These are phyloP conservation scores for Carollia perspicillata DNA, from an alignment of 2,113 vertebrate species.

Conservation along the genomic window DNA sequence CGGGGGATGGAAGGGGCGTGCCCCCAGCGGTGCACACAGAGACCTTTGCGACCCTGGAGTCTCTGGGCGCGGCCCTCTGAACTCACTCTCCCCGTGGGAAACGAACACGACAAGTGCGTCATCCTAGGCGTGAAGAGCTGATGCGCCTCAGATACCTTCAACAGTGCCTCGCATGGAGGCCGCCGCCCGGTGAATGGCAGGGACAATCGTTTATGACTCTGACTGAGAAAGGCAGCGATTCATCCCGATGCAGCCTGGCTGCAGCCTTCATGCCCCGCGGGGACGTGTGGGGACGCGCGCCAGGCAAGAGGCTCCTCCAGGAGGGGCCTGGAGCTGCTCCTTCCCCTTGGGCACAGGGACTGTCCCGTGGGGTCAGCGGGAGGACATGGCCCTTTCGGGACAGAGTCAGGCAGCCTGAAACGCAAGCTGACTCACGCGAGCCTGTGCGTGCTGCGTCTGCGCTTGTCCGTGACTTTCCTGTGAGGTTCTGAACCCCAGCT, in stretches of 20 bases:
- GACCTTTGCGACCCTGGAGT: not conserved
- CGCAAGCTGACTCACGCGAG: not conserved
- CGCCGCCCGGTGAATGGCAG: accelerated
- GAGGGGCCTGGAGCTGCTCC: not conserved
- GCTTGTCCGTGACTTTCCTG: not conserved
- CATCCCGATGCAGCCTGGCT: too few relatives aligned
- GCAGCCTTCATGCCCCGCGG: not conserved
- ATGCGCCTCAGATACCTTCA: not conserved
- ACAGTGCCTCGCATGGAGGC: accelerated
- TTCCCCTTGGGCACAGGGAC: not conserved
- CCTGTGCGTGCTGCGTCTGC: not conserved
- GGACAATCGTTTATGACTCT: not conserved
- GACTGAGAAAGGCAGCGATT: not conserved
- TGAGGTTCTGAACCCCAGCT: not conserved
- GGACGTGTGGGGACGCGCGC: too few relatives aligned
- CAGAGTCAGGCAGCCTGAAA: not conserved
- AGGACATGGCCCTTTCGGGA: not conserved
- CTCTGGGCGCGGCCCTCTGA: not conserved
- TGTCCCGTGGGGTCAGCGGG: not conserved
- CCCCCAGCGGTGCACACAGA: not conserved
- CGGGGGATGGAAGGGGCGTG: not conserved
- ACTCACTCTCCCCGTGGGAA: not conserved
- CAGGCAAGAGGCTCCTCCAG: not conserved
- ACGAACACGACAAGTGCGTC: not conserved
- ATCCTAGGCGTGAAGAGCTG: not conserved